These are phyloP conservation scores for Campoplex capitator DNA, from an alignment of 2,888 invertebrate species.

Conservation along the genomic window DNA sequence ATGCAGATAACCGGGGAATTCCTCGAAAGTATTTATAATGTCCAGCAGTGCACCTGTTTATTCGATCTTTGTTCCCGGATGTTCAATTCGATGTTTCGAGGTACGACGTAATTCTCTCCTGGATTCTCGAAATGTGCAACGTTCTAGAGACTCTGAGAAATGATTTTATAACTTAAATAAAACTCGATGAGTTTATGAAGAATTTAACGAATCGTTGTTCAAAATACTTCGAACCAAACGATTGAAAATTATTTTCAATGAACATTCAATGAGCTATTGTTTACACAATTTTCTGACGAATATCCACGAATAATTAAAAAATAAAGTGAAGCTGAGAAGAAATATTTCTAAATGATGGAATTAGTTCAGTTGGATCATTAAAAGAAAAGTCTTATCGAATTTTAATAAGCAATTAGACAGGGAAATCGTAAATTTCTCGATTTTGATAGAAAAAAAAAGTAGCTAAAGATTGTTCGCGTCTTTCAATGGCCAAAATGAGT, in stretches of 20 bases:
- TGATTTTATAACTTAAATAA: conserved; percentile 4
- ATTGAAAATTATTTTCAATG: neutral
- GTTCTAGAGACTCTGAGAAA: conserved; percentile 17
- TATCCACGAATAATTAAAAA: neutral
- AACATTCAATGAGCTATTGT: neutral
- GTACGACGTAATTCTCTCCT: conserved; percentile 5
- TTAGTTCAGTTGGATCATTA: neutral
- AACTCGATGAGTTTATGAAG: neutral
- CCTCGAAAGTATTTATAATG: conserved; percentile 3
- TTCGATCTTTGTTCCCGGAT: conserved; percentile 27
- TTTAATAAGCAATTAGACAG: neutral
- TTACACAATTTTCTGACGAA: neutral
- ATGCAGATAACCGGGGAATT: neutral
- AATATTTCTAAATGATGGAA: neutral
- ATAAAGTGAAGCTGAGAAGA: neutral
- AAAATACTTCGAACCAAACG: neutral
- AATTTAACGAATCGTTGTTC: neutral
- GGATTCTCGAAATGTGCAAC: conserved; percentile 27
- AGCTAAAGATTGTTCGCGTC: neutral
- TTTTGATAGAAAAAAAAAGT: neutral
- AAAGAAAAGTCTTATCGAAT: neutral
- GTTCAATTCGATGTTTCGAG: conserved; percentile 6
- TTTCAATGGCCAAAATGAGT: conserved; percentile 11
- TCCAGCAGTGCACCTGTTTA: neutral
- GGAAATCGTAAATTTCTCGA: neutral